A percentile compares a stretch with the other conserved stretches of the same genome.
Evolutionary conservation across 2,113 vertebrate genomes (phyloP).

Genomic region (Ailurus styani): DNA sequence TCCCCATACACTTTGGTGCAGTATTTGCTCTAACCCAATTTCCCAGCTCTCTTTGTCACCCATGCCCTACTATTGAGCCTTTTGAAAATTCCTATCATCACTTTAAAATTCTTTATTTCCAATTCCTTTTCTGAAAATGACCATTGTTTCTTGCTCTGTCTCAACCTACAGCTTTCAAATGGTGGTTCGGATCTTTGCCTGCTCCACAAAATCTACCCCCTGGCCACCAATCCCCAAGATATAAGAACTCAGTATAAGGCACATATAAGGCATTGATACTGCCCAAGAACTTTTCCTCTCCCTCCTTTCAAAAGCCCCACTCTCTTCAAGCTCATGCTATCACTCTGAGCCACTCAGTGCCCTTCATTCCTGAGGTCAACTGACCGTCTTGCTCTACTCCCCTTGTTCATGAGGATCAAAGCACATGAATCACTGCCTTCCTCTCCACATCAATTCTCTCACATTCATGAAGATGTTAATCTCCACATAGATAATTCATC

Average conservation of each 20-base stretch:
- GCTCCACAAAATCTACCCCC: accelerated
- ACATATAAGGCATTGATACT: too few relatives aligned
- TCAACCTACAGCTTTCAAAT: not conserved
- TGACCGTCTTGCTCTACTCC: not conserved
- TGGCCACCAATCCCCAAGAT: not conserved
- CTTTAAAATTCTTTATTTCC: not conserved
- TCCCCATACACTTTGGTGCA: accelerated
- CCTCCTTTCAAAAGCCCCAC: not conserved
- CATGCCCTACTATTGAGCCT: not conserved
- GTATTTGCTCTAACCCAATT: not conserved
- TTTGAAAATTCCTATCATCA: not conserved
- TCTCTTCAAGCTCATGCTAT: not conserved
- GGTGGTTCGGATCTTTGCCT: not conserved
- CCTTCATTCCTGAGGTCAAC: not conserved
- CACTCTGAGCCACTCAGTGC: not conserved
- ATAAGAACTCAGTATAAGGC: not conserved
- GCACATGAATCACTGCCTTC: not conserved
- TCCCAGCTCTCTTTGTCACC: not conserved
- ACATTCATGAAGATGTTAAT: not conserved
- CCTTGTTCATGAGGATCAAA: not conserved
- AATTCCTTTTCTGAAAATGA: not conserved
- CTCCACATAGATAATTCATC: not conserved
- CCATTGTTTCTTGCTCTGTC: not conserved
- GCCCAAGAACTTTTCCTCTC: not conserved
- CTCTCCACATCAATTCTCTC: not conserved